A percentile compares a stretch with the other conserved stretches of the same genome.
Conservation (phyloP, 2,888 invertebrate genomes). For the Meiosimyza decipiens region DNA sequence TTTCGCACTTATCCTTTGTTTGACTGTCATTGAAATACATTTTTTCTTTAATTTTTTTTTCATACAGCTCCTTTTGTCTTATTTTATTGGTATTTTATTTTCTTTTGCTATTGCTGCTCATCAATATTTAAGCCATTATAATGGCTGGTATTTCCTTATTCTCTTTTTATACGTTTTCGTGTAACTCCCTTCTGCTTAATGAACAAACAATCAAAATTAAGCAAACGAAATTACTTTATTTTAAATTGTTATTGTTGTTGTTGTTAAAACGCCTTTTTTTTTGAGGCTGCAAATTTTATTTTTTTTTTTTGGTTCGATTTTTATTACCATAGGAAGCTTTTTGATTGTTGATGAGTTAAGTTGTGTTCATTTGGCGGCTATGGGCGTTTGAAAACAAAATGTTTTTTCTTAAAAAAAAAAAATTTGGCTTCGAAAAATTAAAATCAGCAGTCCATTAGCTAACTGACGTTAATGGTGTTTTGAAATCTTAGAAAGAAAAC, state of each 20-base stretch:
- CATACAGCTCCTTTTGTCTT: conserved; percentile 4
- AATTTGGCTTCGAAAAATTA: too few species aligned
- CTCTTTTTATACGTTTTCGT: conserved; percentile 19
- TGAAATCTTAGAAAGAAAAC: too few species aligned
- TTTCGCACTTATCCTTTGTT: too few species aligned
- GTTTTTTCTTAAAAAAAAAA: too few species aligned
- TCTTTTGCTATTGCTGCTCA: conserved; percentile 17
- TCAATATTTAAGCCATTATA: conserved; percentile 24
- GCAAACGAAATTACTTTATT: conserved; percentile 32
- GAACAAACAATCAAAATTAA: conserved; percentile 38
- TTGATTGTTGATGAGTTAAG: conserved; percentile 15
- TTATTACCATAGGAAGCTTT: neutral
- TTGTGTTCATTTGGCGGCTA: neutral
- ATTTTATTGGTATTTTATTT: conserved; percentile 31
- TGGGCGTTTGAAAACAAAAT: too few species aligned
- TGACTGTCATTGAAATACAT: too few species aligned
- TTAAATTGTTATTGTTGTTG: neutral
- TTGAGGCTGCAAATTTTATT: neutral
- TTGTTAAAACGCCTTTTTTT: neutral
- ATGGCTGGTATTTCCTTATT: conserved; percentile 1
- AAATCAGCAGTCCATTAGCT: too few species aligned
- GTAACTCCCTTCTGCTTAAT: conserved; percentile 30
- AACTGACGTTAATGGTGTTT: too few species aligned
- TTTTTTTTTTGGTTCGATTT: neutral
- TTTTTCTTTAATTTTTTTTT: neutral